Percentiles rank a stretch among this genome's conserved stretches.
These are phyloP conservation scores for Bolinopsis microptera DNA, from an alignment of 37 sponge, comb jelly and placozoan species.

Conservation along the genomic window DNA sequence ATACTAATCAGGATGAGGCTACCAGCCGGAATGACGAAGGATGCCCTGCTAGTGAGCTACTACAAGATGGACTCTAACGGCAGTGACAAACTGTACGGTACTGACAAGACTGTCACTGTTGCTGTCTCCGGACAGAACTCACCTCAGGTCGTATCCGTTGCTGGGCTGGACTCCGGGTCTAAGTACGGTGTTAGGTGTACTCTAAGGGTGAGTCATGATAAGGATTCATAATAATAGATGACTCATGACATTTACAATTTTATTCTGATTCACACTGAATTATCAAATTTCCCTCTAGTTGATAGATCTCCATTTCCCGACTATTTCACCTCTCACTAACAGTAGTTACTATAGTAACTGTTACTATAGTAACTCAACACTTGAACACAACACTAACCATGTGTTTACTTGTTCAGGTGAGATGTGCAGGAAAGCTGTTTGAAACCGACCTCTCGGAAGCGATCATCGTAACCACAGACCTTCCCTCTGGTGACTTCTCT, in stretches of 20 bases:
- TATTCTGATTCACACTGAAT: too few species aligned
- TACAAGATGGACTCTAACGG: conserved; percentile 3
- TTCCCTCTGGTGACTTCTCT: neutral
- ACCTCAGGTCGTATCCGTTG: neutral
- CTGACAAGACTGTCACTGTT: neutral
- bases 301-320: too few species aligned
- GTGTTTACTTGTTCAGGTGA: too few species aligned
- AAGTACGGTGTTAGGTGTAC: neutral
- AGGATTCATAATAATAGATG: too few species aligned
- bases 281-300: too few species aligned
- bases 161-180: neutral
- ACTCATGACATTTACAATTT: too few species aligned
- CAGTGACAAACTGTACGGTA: neutral
- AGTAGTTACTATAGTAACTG: too few species aligned
- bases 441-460: neutral
- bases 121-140: neutral
- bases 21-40: neutral
- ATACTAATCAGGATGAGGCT: neutral
- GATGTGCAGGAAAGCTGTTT: neutral
- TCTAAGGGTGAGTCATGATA: neutral
- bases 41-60: neutral
- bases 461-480: neutral
- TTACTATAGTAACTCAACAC: too few species aligned
- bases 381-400: too few species aligned
- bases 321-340: too few species aligned